Percentiles rank a stretch among this genome's conserved stretches.
phyloP scores from a whole-genome alignment of 1,140 invertebrate genomes.

The Acyrthosiphon pisum region DNA sequence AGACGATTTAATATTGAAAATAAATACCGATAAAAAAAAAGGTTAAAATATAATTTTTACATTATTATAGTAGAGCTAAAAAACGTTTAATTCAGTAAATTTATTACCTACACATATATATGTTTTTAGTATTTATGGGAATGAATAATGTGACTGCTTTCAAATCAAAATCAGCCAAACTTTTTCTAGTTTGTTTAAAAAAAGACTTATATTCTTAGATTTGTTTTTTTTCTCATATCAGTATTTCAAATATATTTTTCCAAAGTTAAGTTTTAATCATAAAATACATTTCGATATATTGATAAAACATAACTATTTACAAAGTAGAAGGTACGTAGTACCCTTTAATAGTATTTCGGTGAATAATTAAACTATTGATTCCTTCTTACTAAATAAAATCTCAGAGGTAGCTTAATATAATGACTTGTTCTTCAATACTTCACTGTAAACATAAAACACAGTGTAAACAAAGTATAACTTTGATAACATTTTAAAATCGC shows the following conservation, averaged over 20 bases:
- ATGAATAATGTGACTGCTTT: background rate
- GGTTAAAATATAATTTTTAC: background rate
- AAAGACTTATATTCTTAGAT: background rate
- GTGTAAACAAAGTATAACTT: background rate
- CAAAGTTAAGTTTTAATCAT: too few relatives aligned
- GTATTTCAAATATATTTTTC: too few relatives aligned
- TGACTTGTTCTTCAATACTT: background rate
- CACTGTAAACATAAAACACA: background rate
- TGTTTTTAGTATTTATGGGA: background rate
- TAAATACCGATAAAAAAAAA: too few relatives aligned
- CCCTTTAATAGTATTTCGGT: background rate
- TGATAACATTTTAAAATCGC: conserved; percentile 1
- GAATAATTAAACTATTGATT: background rate
- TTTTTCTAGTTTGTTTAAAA: background rate
- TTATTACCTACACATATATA: background rate
- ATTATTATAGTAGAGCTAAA: background rate
- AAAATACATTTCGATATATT: background rate
- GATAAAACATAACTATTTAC: background rate
- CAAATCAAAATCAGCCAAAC: background rate
- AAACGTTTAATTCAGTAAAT: background rate
- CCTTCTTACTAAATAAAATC: background rate
- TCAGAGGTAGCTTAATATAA: background rate
- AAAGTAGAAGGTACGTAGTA: background rate
- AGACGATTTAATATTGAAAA: background rate
- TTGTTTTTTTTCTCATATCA: background rate